Conservation (phyloP, 1,140 invertebrate genomes). For the Papilio dardanus region DNA sequence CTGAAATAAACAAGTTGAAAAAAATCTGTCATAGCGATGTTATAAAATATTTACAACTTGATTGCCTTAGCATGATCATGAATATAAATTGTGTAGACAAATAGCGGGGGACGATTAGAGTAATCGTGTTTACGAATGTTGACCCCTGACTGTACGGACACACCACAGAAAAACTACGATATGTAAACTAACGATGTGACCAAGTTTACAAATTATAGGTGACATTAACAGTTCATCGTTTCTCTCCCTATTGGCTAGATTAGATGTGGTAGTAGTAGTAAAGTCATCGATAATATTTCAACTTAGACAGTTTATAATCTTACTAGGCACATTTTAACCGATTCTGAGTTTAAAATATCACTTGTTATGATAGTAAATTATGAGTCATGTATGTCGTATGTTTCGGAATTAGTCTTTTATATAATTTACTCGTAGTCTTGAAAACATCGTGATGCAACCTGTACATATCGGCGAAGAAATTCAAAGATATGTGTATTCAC, state of each 20-base stretch:
- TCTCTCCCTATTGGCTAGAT: not conserved
- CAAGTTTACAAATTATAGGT: not conserved
- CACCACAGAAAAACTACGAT: not conserved
- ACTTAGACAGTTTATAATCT: not conserved
- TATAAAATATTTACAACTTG: constrained; percentile 15
- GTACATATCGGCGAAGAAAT: no score
- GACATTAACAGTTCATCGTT: not conserved
- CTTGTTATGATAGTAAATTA: no score
- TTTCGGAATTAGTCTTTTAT: no score
- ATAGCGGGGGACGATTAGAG: not conserved
- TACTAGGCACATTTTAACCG: not conserved
- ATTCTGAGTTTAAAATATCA: not conserved
- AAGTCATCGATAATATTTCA: not conserved
- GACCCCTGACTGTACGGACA: not conserved
- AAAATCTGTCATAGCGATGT: not conserved
- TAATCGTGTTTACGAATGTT: constrained; percentile 12
- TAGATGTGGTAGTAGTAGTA: not conserved
- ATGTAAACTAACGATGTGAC: not conserved
- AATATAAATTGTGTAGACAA: constrained; percentile 14
- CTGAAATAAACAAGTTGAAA: not conserved
- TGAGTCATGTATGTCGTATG: no score
- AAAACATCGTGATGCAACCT: no score
- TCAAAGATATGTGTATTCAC: no score
- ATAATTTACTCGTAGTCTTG: no score
- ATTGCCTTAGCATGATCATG: constrained; percentile 13